Percentiles rank a stretch among this genome's conserved stretches.
These are phyloP conservation scores for Pomatostomus ruficeps DNA, from an alignment of 2,113 vertebrate genomes.

Conservation along the genomic window DNA sequence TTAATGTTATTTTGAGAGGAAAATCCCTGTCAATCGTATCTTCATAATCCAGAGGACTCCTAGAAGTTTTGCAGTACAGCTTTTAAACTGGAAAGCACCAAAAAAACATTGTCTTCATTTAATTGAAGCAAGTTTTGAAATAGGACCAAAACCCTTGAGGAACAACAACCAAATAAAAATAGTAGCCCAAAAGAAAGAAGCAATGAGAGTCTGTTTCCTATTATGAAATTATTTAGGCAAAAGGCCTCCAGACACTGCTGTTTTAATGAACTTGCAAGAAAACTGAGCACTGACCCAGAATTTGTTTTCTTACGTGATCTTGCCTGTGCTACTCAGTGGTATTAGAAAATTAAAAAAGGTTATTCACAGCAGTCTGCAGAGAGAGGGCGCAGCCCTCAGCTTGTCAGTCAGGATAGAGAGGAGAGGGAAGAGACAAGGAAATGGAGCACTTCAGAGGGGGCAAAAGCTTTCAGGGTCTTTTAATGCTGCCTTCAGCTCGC, in stretches of 20 bases:
- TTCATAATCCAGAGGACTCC: neutral
- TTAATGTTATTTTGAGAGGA: neutral
- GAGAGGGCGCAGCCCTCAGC: neutral
- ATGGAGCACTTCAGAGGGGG: neutral
- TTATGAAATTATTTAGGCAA: slow-evolving; percentile 51
- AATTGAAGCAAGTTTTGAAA: slow-evolving; percentile 60
- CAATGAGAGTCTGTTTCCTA: slow-evolving; percentile 59
- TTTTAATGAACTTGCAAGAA: slow-evolving; percentile 13
- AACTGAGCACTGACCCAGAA: neutral
- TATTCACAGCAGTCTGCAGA: neutral
- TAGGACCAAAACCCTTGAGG: slow-evolving; percentile 53
- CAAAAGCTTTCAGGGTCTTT: neutral
- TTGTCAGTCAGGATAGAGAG: neutral
- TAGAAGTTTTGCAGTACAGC: neutral
- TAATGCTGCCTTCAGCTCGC: neutral
- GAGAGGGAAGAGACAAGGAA: neutral
- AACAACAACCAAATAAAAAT: slow-evolving; percentile 70
- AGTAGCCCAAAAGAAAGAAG: slow-evolving; percentile 67
- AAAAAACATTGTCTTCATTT: slow-evolving; percentile 11
- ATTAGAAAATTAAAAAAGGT: neutral
- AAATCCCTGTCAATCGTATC: neutral
- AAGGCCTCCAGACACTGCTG: slow-evolving; percentile 19
- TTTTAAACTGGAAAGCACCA: slow-evolving; percentile 39
- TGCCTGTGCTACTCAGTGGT: neutral
- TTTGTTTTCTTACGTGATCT: neutral